Base-by-base conservation (phyloP, 2,113 vertebrate genomes). In the Neolamprologus modestus region DNA sequence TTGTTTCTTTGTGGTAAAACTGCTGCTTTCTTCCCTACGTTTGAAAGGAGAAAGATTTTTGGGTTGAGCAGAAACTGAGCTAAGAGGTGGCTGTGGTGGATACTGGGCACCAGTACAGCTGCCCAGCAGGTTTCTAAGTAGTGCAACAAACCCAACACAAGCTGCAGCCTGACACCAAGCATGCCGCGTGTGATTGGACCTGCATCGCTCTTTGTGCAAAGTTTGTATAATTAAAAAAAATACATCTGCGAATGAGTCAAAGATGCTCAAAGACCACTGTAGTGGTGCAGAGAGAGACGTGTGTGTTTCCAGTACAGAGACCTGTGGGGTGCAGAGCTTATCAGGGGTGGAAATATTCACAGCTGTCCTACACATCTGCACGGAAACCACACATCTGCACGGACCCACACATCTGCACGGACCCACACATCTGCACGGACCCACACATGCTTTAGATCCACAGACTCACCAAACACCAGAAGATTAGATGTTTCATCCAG, bases 311-410 rank as follows among this genome's bases (percentile, higher is more conserved):
- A 42, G 35, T 24, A 24, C 35, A 21, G 61, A 66, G 66, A 42
- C 8, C 35, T 71, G 7, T 21, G 2, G 35, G n/a, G 35, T 6
- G n/a, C n/a, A 24, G n/a, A 14, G 35, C 11, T 24, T 24, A 66
- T 37, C 12, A 71, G 63, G n/a, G 12, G 3, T 42, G 66, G 37
- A 42, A 6, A 71, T 9, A 42, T 16, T 71, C 35, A 71, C 66
- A 42, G n/a, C 37, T 71, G 63, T 0, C 5, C 7, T 2, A 37
- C 7, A 0, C 59, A 63, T 11, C 28, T 31, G 57, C 26, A 17
- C 13, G 1, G 40, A 24, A 42, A 2, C 5, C 7, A 16, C 16
- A 1, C 24, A 28, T 59, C 55, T 31, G 57, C 26, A 17, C 13
- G 1, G 40, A 42, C 1, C 5, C 7, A 16, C 16, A 1, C 24